phyloP scores from a whole-genome alignment of 2,113 vertebrate genomes.

The Scomber scombrus region DNA sequence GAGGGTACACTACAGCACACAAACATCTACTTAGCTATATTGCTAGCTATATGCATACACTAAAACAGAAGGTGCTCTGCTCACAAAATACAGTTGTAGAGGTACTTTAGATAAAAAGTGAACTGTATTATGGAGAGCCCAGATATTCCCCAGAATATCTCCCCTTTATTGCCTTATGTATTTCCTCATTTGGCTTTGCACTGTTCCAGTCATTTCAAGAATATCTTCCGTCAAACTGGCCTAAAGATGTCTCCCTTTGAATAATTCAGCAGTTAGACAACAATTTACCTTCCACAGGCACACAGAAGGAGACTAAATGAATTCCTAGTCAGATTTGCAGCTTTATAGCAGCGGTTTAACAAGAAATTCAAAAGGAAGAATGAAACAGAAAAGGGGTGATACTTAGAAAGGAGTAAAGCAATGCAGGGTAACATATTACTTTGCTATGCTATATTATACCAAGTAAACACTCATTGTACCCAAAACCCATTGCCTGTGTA shows the following conservation, averaged over 20 bases:
- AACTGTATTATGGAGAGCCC: conserved; percentile 7
- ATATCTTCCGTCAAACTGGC: conserved; percentile 41
- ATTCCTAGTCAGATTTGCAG: conserved; percentile 29
- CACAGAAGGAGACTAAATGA: conserved; percentile 23
- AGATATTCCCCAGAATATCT: conserved; percentile 17
- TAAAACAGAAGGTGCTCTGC: too few relatives aligned
- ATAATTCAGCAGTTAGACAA: conserved; percentile 70
- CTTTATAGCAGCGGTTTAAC: conserved; percentile 31
- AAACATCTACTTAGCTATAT: too few relatives aligned
- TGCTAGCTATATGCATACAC: too few relatives aligned
- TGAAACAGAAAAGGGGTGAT: background rate
- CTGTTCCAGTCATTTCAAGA: conserved; percentile 30
- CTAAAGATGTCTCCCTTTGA: conserved; percentile 49
- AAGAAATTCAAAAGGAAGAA: conserved; percentile 3
- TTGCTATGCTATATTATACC: background rate
- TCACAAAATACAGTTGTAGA: conserved; percentile 4
- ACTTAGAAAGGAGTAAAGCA: background rate
- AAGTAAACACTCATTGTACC: background rate
- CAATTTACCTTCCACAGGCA: conserved; percentile 26
- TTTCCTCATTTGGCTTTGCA: conserved; percentile 14
- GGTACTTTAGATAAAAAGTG: background rate
- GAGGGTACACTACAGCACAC: too few relatives aligned
- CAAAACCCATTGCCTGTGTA: background rate
- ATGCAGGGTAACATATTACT: background rate
- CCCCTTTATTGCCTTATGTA: conserved; percentile 25